Evolutionary conservation across 2,113 vertebrate genomes (phyloP).

Genomic region (Synchiropus splendidus): DNA sequence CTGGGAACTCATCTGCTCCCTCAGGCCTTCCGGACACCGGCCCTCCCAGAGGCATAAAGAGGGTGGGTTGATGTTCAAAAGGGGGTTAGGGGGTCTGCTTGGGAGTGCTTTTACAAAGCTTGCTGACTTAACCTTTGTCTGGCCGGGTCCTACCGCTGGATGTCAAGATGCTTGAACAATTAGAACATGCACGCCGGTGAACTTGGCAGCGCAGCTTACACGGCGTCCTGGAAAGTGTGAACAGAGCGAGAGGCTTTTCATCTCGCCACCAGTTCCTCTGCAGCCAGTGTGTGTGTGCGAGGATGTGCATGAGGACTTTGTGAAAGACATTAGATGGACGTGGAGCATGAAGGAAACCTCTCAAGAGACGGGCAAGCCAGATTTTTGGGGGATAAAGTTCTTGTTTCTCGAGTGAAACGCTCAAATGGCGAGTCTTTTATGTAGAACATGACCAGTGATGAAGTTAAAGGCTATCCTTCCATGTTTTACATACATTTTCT

Average conservation of each 20-base stretch:
- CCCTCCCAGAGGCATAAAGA: slow-evolving; percentile 20
- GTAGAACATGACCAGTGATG: no score
- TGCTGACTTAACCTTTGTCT: slow-evolving; percentile 95
- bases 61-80: slow-evolving; percentile 19
- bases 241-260: slow-evolving; percentile 54
- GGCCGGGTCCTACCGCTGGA: slow-evolving; percentile 77
- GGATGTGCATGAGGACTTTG: slow-evolving; percentile 15
- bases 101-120: slow-evolving; percentile 77
- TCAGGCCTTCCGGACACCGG: slow-evolving; percentile 44
- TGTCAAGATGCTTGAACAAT: slow-evolving; percentile 92
- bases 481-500: no score
- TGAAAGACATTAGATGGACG: background rate
- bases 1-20: slow-evolving; percentile 49
- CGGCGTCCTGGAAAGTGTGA: slow-evolving; percentile 76
- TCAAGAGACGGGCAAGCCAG: no score
- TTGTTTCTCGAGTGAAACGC: no score
- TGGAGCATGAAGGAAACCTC: no score
- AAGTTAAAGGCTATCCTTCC: no score
- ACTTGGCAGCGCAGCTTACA: slow-evolving; percentile 75
- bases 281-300: slow-evolving; percentile 20
- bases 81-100: slow-evolving; percentile 63
- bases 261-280: slow-evolving; percentile 29
- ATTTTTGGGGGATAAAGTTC: slow-evolving; percentile 2
- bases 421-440: no score
- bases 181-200: slow-evolving; percentile 85